Evolutionary conservation across 2,797 vertebrate species (phyloP), one percentile per base, ranked within the genome.

Genomic region (Danio jaintianensis): DNA sequence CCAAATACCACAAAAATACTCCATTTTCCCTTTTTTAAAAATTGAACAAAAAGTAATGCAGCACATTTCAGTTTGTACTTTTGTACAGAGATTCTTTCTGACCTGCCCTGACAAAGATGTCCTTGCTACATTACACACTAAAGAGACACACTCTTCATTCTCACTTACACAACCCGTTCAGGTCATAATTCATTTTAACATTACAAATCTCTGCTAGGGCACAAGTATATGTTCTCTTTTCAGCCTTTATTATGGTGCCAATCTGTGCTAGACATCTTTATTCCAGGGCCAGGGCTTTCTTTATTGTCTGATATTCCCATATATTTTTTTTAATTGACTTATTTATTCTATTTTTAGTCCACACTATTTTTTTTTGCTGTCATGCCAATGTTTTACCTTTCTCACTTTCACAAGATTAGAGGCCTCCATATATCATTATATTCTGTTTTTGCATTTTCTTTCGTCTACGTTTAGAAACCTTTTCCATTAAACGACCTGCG

Each of bases 81-180:
- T 12, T 74, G 22, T 36, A 22, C 38, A 22, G 29, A 40, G 55
- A 40, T 61, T 69, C 12, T 52, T 45, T 78, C 66, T 78, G 76
- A 70, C 76, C 53, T 78, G 66, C 76, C 66, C 64, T 78, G 43
- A 38, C 15, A 78, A 69, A 78, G 52, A 78, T 40, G 12, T 42
- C 76, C 66, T 78, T 0, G 18, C 53, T 50, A 59, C 43, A 56
- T 64, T 52, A 72, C 52, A 45, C 12, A 20, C 16, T 58, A 22
- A 74, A 67, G 42, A 67, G 40, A 42, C 5, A 67, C n/a, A 42
- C 20, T 47, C 62, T 68, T 55, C 29, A 63, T 62, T 71, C 13
- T 70, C 42, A 16, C 16, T 72, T 45, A 55, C 68, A 1, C 18
- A 43, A 40, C 40, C 20, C 16, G 42, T 56, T 2, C 42, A 73